Evolutionary conservation across 2,113 vertebrate species (phyloP).

Genomic region (Barbus barbus): DNA sequence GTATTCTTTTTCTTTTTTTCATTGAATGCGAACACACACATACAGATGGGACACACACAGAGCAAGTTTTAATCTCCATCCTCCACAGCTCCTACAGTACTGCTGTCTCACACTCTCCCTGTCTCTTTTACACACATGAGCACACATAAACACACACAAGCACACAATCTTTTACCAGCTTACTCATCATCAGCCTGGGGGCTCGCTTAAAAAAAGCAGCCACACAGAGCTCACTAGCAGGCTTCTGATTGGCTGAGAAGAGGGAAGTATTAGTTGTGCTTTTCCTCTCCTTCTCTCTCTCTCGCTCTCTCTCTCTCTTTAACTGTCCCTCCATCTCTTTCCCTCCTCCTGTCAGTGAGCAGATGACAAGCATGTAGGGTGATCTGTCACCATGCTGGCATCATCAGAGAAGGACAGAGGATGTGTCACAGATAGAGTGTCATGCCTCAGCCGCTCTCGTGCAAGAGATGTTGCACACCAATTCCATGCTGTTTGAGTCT

Average conservation of each 20-base stretch:
- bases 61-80: not conserved
- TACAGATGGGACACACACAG: not conserved
- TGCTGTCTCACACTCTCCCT: slow-evolving; percentile 21
- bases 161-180: slow-evolving; percentile 28
- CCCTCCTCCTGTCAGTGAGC: slow-evolving; percentile 55
- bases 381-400: slow-evolving; percentile 73
- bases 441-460: slow-evolving; percentile 64
- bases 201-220: slow-evolving; percentile 45
- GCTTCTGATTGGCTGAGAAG: slow-evolving; percentile 47
- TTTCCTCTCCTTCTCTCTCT: slow-evolving; percentile 16
- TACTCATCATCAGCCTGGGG: slow-evolving; percentile 40
- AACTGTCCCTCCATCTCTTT: slow-evolving; percentile 15
- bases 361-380: slow-evolving; percentile 71
- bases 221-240: slow-evolving; percentile 17
- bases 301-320: not conserved
- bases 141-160: slow-evolving; percentile 6
- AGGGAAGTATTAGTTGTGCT: slow-evolving; percentile 37
- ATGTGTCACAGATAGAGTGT: slow-evolving; percentile 77
- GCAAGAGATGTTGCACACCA: slow-evolving; percentile 25
- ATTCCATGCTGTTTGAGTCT: slow-evolving; percentile 4
- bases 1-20: not conserved
- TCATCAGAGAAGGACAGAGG: slow-evolving; percentile 73
- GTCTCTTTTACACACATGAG: slow-evolving; percentile 3
- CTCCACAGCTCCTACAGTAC: slow-evolving; percentile 18
- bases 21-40: not conserved